These are phyloP conservation scores for Macrochelys suwanniensis DNA, from an alignment of 2,797 vertebrate genomes.

Conservation along the genomic window DNA sequence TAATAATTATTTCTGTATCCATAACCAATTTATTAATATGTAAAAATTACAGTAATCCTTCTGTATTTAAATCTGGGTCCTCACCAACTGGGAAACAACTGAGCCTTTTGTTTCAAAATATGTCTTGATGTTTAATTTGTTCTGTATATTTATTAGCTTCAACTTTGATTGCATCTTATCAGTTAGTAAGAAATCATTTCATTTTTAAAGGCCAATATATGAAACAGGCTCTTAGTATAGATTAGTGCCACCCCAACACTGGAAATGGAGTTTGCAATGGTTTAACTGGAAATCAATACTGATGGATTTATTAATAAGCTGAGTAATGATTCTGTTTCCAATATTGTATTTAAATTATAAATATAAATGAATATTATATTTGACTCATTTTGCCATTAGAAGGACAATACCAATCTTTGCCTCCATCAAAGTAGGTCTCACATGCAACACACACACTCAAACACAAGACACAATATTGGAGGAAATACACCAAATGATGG, in stretches of 20 bases:
- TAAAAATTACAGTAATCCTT: slow-evolving; percentile 27
- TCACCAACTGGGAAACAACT: slow-evolving; percentile 11
- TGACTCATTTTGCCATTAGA: background rate
- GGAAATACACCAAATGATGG: background rate
- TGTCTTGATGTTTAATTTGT: background rate
- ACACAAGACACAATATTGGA: background rate
- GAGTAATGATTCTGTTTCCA: background rate
- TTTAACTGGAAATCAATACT: background rate
- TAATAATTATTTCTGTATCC: slow-evolving; percentile 40
- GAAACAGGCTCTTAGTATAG: background rate
- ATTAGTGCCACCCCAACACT: background rate
- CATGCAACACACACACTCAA: background rate
- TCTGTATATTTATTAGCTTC: background rate
- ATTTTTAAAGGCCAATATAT: background rate
- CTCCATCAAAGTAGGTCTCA: background rate
- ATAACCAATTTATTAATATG: slow-evolving; percentile 54
- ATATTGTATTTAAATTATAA: background rate
- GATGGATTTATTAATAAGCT: background rate
- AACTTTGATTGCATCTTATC: background rate
- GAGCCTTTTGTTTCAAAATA: slow-evolving; percentile 23
- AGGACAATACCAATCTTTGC: background rate
- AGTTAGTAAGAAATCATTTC: background rate
- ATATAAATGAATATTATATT: background rate
- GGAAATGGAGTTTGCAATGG: background rate
- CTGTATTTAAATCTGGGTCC: slow-evolving; percentile 36